These are phyloP conservation scores for Centroberyx gerrardi DNA, from an alignment of 2,797 vertebrate species.

Conservation along the genomic window DNA sequence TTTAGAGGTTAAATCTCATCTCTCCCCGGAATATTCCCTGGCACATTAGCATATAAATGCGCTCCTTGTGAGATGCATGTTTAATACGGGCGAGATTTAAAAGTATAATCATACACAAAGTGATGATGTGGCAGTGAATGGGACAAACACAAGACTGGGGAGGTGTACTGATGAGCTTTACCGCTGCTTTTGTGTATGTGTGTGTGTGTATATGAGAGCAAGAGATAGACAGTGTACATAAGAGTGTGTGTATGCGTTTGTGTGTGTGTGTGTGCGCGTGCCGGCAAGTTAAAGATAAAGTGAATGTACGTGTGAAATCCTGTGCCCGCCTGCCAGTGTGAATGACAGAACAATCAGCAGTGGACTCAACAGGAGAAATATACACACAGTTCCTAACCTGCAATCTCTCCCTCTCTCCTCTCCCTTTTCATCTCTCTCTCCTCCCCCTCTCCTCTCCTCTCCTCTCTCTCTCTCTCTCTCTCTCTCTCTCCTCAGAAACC, in stretches of 20 bases:
- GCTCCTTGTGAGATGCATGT: constrained; percentile 81
- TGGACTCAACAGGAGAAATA: constrained; percentile 65
- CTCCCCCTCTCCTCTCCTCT: not conserved
- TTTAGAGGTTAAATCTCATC: constrained; percentile 84
- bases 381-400: constrained; percentile 71
- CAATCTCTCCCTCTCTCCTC: not conserved
- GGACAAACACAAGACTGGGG: constrained; percentile 76
- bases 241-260: constrained; percentile 28
- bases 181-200: constrained; percentile 42
- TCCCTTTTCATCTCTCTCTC: not conserved
- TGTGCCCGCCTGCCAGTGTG: constrained; percentile 51
- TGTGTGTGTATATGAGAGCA: constrained; percentile 24
- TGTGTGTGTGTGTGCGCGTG: constrained; percentile 2
- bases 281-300: constrained; percentile 43
- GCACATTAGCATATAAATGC: constrained; percentile 87
- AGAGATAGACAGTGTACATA: constrained; percentile 31
- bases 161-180: constrained; percentile 73
- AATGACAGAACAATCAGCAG: constrained; percentile 76
- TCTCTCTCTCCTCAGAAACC: constrained; percentile 88
- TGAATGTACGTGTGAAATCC: constrained; percentile 36
- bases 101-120: constrained; percentile 85
- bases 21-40: constrained; percentile 74
- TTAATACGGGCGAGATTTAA: constrained; percentile 83
- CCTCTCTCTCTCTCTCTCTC: not conserved
- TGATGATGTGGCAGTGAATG: constrained; percentile 84